Conservation (phyloP, 2,113 vertebrate species). For the Ramphastos sulfuratus region DNA sequence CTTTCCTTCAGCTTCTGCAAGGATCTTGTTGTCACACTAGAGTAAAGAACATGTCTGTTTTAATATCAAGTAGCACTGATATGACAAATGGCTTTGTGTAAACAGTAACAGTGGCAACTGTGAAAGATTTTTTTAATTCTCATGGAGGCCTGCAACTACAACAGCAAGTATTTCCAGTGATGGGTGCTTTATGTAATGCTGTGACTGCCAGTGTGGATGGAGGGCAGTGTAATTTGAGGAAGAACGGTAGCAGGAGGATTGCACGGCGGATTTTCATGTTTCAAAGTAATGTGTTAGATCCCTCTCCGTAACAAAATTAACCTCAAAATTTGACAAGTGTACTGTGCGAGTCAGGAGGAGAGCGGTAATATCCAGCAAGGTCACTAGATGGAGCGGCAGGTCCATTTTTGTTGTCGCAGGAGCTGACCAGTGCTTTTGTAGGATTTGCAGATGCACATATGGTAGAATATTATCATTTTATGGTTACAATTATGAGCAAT, state of each 20-base stretch:
- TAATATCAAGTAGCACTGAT: background rate
- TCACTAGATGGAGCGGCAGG: constrained; percentile 73
- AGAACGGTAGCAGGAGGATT: background rate
- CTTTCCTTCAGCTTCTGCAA: background rate
- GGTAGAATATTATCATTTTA: constrained; percentile 81
- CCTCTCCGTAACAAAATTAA: background rate
- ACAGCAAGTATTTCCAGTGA: background rate
- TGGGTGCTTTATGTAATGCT: background rate
- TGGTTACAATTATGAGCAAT: constrained; percentile 83
- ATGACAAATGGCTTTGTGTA: constrained; percentile 16
- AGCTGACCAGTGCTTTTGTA: constrained; percentile 71
- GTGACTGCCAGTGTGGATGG: background rate
- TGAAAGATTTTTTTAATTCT: constrained; percentile 4
- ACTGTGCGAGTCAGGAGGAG: too few relatives aligned
- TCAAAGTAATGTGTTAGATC: background rate
- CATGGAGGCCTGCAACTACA: background rate
- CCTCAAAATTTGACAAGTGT: background rate
- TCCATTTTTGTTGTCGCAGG: background rate
- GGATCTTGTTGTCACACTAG: constrained; percentile 39
- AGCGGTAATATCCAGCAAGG: background rate
- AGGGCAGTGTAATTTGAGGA: background rate
- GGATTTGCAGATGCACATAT: constrained; percentile 75
- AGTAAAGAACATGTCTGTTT: constrained; percentile 5
- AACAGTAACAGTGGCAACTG: background rate
- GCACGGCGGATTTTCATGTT: background rate